Percentiles rank a stretch among this genome's conserved stretches.
Evolutionary conservation across 2,113 vertebrate species (phyloP).

Genomic region (Myotis lucifugus): DNA sequence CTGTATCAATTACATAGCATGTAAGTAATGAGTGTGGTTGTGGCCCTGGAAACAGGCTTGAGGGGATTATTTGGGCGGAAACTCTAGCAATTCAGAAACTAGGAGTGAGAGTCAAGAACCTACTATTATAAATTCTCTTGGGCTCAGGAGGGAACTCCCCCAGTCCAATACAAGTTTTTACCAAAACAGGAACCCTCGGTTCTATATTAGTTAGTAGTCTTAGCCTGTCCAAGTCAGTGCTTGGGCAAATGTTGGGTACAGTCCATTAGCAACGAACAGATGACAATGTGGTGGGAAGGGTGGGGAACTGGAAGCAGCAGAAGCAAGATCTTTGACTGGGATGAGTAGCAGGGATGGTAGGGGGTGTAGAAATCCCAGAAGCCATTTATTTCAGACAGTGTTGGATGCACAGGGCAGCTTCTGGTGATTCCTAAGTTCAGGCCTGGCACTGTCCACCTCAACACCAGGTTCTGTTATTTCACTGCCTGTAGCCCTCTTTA

Average conservation of each 20-base stretch:
- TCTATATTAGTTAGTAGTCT: neutral
- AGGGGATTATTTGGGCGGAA: neutral
- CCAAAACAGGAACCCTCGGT: neutral
- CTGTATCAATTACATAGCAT: neutral
- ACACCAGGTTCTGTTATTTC: neutral
- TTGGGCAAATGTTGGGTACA: neutral
- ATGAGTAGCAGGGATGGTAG: neutral
- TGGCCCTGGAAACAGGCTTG: neutral
- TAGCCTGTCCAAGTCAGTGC: neutral
- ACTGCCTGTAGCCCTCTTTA: neutral
- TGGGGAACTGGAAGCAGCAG: neutral
- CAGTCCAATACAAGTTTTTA: neutral
- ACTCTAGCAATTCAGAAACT: neutral
- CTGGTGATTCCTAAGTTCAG: neutral
- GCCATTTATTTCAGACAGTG: neutral
- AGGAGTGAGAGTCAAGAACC: neutral
- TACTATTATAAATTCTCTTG: neutral
- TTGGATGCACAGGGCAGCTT: neutral
- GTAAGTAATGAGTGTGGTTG: neutral
- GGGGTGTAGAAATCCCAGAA: neutral
- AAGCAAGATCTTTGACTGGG: neutral
- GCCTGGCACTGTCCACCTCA: neutral
- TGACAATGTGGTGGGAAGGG: neutral
- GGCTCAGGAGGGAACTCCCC: neutral
- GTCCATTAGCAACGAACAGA: neutral